A percentile compares a stretch with the other conserved stretches of the same genome.
Conservation (phyloP, 2,797 vertebrate species). For the Moxostoma hubbsi region DNA sequence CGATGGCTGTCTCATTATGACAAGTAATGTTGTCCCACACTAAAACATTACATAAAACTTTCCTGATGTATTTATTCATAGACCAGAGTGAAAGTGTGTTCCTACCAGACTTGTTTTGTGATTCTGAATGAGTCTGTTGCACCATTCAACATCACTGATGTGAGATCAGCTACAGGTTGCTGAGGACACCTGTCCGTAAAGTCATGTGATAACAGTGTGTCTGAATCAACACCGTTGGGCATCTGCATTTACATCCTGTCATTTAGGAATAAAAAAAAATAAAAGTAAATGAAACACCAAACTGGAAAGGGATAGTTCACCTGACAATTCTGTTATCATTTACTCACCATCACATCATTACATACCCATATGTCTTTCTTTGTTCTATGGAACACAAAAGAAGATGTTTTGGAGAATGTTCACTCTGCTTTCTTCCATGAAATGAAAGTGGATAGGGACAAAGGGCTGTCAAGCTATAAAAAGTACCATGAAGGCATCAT, state of each 20-base stretch:
- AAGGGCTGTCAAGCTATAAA: too few species aligned
- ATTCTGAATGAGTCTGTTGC: conserved; percentile 4
- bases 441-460: too few species aligned
- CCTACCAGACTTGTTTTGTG: neutral
- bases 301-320: too few species aligned
- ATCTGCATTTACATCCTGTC: conserved; percentile 11
- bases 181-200: neutral
- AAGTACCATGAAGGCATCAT: too few species aligned
- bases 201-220: neutral
- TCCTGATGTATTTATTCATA: conserved; percentile 9
- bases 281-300: neutral
- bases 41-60: neutral
- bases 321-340: too few species aligned
- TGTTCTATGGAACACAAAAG: too few species aligned
- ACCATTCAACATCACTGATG: neutral
- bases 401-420: too few species aligned
- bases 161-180: neutral
- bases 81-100: neutral
- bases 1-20: neutral
- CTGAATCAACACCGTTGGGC: conserved; percentile 13
- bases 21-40: neutral
- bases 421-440: too few species aligned
- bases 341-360: too few species aligned
- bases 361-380: too few species aligned
- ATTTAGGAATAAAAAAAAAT: neutral